phyloP scores from a whole-genome alignment of 2,797 vertebrate species.

The Channallabes apus region DNA sequence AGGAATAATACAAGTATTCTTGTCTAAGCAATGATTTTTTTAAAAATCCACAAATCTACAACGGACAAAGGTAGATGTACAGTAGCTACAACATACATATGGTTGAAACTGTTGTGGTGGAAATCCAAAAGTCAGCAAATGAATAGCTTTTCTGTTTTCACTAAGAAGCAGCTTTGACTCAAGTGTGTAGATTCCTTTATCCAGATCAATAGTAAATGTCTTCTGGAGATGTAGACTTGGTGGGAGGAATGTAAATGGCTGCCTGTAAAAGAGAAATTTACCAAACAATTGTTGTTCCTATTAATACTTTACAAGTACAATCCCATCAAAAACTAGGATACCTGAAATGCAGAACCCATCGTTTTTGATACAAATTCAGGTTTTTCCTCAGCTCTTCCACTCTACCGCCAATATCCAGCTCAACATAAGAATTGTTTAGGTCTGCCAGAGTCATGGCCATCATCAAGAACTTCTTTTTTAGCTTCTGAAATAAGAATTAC shows the following conservation, averaged over 20 bases:
- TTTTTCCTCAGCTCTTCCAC: constrained; percentile 80
- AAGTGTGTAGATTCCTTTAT: constrained; percentile 73
- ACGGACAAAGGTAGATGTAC: no score
- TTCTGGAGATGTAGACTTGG: constrained; percentile 78
- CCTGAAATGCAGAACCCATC: constrained; percentile 77
- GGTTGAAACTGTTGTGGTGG: constrained; percentile 65
- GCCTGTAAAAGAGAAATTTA: constrained; percentile 67
- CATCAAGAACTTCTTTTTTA: constrained; percentile 71
- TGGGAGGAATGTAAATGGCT: constrained; percentile 77
- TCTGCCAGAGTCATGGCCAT: constrained; percentile 68
- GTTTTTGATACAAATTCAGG: constrained; percentile 76
- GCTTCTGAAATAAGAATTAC: constrained; percentile 56
- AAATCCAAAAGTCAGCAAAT: constrained; percentile 79
- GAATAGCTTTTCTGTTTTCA: constrained; percentile 70
- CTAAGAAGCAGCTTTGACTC: constrained; percentile 79
- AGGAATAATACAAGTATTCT: background rate
- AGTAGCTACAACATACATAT: constrained; percentile 74
- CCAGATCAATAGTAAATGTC: constrained; percentile 78
- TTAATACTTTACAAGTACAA: background rate
- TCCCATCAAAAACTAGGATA: constrained; percentile 43
- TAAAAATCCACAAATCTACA: background rate
- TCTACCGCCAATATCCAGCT: constrained; percentile 75
- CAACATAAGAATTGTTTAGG: constrained; percentile 58
- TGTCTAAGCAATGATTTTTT: background rate
- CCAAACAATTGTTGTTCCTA: background rate